phyloP scores from a whole-genome alignment of 2,797 vertebrate species.

The Corythornis leucogaster region DNA sequence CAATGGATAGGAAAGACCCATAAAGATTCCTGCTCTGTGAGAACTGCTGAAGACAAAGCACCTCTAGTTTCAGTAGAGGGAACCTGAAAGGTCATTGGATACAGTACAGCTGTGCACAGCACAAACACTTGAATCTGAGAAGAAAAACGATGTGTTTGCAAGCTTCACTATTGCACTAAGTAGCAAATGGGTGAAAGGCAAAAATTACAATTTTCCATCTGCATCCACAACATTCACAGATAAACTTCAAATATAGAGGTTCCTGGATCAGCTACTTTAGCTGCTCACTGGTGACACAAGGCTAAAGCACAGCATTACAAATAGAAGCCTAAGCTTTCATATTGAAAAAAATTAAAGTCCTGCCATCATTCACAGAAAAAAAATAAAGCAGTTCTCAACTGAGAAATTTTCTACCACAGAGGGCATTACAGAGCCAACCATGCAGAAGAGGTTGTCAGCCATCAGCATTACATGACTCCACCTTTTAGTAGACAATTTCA shows the following conservation, averaged over 20 bases:
- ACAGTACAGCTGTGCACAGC: conserved; percentile 7
- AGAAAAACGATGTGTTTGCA: background rate
- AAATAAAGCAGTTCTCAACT: background rate
- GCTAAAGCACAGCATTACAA: background rate
- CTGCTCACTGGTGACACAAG: background rate
- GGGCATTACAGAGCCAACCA: background rate
- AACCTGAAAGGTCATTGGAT: background rate
- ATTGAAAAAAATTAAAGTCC: background rate
- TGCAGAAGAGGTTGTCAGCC: background rate
- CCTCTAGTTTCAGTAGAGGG: background rate
- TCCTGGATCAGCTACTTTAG: background rate
- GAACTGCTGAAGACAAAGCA: background rate
- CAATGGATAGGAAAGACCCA: background rate
- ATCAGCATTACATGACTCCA: background rate
- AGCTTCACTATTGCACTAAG: background rate
- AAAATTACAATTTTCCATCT: background rate
- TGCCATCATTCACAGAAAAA: background rate
- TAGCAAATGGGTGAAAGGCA: background rate
- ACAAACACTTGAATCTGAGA: background rate
- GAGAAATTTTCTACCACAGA: background rate
- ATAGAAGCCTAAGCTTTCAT: background rate
- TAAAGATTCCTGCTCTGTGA: background rate
- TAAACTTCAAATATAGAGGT: background rate
- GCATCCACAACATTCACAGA: conserved; percentile 3
- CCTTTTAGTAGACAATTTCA: background rate